phyloP scores from a whole-genome alignment of 2,113 vertebrate genomes.

The Microcebus tavaratra region DNA sequence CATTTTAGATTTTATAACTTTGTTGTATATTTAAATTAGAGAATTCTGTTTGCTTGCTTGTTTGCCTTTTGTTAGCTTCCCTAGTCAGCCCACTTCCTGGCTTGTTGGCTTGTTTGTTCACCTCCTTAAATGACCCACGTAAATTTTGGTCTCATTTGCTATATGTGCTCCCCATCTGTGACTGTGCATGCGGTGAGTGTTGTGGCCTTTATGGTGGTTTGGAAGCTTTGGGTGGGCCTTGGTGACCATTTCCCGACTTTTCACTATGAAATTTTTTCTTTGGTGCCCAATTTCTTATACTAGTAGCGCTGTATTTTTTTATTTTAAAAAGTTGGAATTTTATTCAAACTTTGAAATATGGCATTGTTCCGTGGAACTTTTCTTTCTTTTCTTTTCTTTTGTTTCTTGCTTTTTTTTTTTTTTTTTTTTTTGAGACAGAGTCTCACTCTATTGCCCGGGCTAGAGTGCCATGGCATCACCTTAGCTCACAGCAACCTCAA shows the following conservation, averaged over 20 bases:
- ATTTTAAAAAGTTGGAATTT: not conserved
- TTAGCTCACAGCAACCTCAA: no score
- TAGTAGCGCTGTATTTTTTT: not conserved
- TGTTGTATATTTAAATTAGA: not conserved
- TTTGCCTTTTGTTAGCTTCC: not conserved
- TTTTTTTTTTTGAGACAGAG: no score
- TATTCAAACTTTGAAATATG: not conserved
- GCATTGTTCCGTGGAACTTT: not conserved
- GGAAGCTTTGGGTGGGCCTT: not conserved
- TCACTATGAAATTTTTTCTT: not conserved
- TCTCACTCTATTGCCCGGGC: no score
- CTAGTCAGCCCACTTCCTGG: not conserved
- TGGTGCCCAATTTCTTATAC: not conserved
- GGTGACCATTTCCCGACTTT: not conserved
- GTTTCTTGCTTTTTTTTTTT: no score
- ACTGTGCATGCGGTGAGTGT: not conserved
- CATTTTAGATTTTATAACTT: not conserved
- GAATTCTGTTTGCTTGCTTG: not conserved
- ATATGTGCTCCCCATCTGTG: not conserved
- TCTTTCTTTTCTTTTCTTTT: not conserved
- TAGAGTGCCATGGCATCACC: no score
- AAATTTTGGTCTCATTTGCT: not conserved
- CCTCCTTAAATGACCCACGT: not conserved
- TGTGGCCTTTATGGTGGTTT: not conserved
- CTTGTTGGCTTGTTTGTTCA: not conserved